Conservation (phyloP, 2,888 invertebrate species). For the Platynereis dumerilii region DNA sequence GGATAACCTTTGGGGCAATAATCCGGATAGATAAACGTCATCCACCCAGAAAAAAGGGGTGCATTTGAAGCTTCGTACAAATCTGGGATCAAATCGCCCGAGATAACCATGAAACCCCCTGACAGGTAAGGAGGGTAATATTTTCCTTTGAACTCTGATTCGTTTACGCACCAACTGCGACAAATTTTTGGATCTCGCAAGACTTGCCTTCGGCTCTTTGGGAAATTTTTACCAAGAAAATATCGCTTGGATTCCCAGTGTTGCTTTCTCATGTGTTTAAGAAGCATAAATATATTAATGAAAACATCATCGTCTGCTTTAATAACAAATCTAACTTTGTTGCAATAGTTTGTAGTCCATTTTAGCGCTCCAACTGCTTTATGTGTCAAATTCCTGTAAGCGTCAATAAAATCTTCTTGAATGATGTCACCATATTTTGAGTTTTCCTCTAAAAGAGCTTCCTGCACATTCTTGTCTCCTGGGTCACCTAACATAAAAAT, state of each 20-base stretch:
- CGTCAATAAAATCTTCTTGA: slow-evolving; percentile 38
- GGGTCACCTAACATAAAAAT: slow-evolving; percentile 18
- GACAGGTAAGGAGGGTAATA: background rate
- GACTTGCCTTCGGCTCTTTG: slow-evolving; percentile 40
- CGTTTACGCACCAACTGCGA: background rate
- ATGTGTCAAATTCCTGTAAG: slow-evolving; percentile 63
- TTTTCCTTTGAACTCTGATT: background rate
- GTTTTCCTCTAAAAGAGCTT: slow-evolving; percentile 45
- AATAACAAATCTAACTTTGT: slow-evolving; percentile 10
- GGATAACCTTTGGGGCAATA: no score
- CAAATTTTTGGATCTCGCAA: background rate
- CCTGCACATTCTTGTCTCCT: slow-evolving; percentile 33
- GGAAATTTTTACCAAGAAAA: slow-evolving; percentile 58
- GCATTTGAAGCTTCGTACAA: background rate
- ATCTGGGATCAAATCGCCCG: background rate
- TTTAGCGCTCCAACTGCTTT: slow-evolving; percentile 62
- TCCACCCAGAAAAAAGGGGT: slow-evolving; percentile 8
- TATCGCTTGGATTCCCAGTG: slow-evolving; percentile 1
- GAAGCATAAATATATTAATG: slow-evolving; percentile 13
- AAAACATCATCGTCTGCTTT: slow-evolving; percentile 12
- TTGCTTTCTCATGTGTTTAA: slow-evolving; percentile 5
- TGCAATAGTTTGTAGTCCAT: slow-evolving; percentile 60
- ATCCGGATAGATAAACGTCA: background rate
- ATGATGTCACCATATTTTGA: slow-evolving; percentile 52
- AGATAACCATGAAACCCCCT: background rate